These are phyloP conservation scores for Sapajus apella DNA, from an alignment of 2,113 vertebrate genomes.

Conservation along the genomic window DNA sequence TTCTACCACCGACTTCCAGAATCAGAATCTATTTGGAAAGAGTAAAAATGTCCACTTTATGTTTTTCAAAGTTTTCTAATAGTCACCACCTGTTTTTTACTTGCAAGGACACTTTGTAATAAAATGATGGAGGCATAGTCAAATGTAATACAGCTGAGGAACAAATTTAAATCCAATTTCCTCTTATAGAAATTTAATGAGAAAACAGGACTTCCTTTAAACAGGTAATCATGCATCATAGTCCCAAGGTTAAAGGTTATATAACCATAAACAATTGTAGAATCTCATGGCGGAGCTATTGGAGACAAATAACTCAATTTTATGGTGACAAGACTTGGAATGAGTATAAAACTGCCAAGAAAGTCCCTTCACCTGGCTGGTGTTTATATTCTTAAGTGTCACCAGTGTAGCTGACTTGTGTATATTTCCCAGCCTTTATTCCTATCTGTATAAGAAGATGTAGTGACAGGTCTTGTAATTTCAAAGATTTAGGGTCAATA, in stretches of 20 bases:
- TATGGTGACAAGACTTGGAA: neutral
- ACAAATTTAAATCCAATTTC: neutral
- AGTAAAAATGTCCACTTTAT: neutral
- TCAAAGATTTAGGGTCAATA: neutral
- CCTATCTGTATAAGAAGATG: neutral
- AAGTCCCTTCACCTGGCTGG: neutral
- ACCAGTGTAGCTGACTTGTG: neutral
- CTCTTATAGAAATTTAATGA: neutral
- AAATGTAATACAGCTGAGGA: neutral
- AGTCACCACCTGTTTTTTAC: neutral
- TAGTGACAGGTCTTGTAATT: neutral
- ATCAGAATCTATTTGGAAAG: neutral
- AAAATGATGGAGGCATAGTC: neutral
- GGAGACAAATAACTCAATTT: conserved; percentile 37
- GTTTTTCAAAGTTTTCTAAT: neutral
- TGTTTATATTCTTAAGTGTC: neutral
- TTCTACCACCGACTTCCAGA: neutral
- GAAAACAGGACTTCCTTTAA: neutral
- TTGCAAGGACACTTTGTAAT: neutral
- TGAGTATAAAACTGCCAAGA: neutral
- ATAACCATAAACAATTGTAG: neutral
- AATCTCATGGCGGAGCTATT: neutral
- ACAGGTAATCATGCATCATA: neutral
- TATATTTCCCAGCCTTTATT: neutral
- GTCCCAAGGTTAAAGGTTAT: neutral